Evolutionary conservation across 2,888 invertebrate genomes (phyloP).

Genomic region (Liodrosophila aerea): DNA sequence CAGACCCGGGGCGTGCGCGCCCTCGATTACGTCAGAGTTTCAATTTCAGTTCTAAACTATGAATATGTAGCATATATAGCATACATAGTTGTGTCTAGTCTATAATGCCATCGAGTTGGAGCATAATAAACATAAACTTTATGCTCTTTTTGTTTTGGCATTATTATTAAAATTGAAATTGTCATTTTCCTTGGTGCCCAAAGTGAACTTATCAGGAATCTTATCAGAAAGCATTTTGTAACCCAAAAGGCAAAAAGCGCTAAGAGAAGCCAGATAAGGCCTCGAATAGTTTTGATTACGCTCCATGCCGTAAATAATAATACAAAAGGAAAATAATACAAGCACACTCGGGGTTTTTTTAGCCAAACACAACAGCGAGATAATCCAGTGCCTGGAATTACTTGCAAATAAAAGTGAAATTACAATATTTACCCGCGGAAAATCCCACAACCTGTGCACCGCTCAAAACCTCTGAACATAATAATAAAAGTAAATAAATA

Average conservation of each 20-base stretch:
- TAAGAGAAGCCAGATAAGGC: constrained; percentile 51
- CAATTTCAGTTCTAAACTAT: neutral
- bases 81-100: constrained; percentile 17
- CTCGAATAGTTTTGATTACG: constrained; percentile 66
- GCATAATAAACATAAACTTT: constrained; percentile 1
- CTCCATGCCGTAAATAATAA: constrained; percentile 17
- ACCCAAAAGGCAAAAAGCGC: constrained; percentile 42
- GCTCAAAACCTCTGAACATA: neutral
- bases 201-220: constrained; percentile 56
- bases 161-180: constrained; percentile 66
- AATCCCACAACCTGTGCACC: constrained; percentile 36
- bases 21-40: constrained; percentile 67
- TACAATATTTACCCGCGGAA: constrained; percentile 25
- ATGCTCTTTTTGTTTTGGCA: constrained; percentile 9
- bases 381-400: constrained; percentile 32
- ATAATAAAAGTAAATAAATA: neutral
- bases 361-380: constrained; percentile 1
- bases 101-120: constrained; percentile 16
- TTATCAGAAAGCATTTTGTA: constrained; percentile 68
- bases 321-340: constrained; percentile 15
- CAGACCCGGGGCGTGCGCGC: constrained; percentile 55
- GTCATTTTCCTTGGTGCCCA: constrained; percentile 34
- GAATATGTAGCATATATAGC: too few species aligned
- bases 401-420: constrained; percentile 39
- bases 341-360: constrained; percentile 16